A percentile compares a stretch with the other conserved stretches of the same genome.
phyloP scores from a whole-genome alignment of 2,113 vertebrate genomes.

The Rousettus leschenaultii region DNA sequence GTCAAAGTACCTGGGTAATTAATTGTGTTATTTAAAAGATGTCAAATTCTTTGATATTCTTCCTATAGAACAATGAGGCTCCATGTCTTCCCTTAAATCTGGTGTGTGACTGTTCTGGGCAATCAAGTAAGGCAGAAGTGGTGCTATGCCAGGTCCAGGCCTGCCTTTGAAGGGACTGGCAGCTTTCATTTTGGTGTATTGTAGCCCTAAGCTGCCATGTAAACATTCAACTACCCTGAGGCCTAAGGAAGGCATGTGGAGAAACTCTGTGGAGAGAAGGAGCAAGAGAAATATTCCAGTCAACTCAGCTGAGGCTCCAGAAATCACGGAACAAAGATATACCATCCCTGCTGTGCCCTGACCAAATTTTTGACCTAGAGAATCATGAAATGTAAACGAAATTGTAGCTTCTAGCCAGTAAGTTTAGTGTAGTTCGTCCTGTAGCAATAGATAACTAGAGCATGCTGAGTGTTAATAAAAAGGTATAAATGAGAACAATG shows the following conservation, averaged over 20 bases:
- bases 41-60: background rate
- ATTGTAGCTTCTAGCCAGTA: background rate
- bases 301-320: background rate
- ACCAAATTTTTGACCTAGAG: background rate
- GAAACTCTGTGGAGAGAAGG: background rate
- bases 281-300: background rate
- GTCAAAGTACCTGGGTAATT: background rate
- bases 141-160: background rate
- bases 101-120: background rate
- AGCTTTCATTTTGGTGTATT: background rate
- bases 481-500: background rate
- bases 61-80: background rate
- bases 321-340: background rate
- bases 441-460: background rate
- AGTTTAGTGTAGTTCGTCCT: background rate
- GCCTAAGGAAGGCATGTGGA: background rate
- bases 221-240: background rate
- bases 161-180: background rate
- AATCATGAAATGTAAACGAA: background rate
- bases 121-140: background rate
- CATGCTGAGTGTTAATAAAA: background rate
- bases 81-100: background rate
- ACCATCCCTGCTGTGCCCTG: background rate
- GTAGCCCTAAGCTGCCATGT: background rate
- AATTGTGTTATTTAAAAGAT: background rate